Evolutionary conservation across 2,113 vertebrate species (phyloP).

Genomic region (Echinops telfairi): DNA sequence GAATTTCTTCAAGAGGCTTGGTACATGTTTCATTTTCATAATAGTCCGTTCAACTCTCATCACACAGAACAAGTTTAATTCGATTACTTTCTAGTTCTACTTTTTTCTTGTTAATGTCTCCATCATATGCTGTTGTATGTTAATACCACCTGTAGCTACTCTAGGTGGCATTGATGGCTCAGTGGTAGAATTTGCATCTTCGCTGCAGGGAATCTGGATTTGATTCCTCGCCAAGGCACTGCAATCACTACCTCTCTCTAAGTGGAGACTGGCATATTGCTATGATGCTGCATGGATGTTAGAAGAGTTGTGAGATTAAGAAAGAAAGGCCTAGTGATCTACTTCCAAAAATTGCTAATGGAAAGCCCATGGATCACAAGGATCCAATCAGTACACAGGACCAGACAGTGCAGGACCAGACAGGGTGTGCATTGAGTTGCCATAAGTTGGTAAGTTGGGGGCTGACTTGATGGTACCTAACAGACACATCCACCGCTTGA

Average conservation of each 20-base stretch:
- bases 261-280: neutral
- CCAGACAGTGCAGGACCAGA: neutral
- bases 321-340: too few species aligned
- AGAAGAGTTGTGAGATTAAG: too few species aligned
- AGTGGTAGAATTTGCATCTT: neutral
- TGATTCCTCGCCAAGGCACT: neutral
- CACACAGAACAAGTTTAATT: constrained; percentile 96
- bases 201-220: neutral
- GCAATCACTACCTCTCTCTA: neutral
- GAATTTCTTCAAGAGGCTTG: constrained; percentile 99
- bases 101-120: constrained; percentile 71
- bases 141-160: constrained; percentile 12
- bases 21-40: constrained; percentile 97
- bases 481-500: neutral
- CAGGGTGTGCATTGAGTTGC: neutral
- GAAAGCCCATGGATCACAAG: too few species aligned
- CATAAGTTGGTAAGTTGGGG: neutral
- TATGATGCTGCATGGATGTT: neutral
- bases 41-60: constrained; percentile 95
- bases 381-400: too few species aligned
- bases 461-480: neutral
- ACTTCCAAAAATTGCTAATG: too few species aligned
- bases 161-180: neutral
- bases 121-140: constrained; percentile 28
- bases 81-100: constrained; percentile 85